Conservation (phyloP, 2,888 invertebrate genomes). For the Eretmocerus hayati region DNA sequence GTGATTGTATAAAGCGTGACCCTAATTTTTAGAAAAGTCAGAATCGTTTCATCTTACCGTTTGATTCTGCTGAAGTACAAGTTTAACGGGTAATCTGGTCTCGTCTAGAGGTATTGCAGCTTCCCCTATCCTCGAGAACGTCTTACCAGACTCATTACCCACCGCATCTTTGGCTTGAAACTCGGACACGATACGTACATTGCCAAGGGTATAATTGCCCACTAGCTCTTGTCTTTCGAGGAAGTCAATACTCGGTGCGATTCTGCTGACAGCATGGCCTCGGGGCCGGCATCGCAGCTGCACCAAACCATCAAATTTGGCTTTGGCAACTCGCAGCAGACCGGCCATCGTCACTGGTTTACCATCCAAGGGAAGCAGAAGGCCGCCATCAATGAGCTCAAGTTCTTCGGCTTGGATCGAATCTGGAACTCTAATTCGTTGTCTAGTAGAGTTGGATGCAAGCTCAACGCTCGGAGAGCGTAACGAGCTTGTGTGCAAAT, state of each 20-base stretch:
- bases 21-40: no score
- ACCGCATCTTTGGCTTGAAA: slow-evolving; percentile 41
- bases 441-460: slow-evolving; percentile 6
- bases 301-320: slow-evolving; percentile 43
- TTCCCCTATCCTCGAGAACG: slow-evolving; percentile 37
- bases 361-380: slow-evolving; percentile 33
- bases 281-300: slow-evolving; percentile 46
- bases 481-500: slow-evolving; percentile 21
- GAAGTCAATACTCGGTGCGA: slow-evolving; percentile 48
- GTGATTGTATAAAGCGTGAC: no score
- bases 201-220: slow-evolving; percentile 45
- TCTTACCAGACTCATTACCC: slow-evolving; percentile 28
- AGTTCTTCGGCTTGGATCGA: slow-evolving; percentile 26
- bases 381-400: slow-evolving; percentile 23
- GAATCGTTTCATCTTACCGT: no score
- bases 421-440: not conserved
- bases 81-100: slow-evolving; percentile 37
- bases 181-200: slow-evolving; percentile 46
- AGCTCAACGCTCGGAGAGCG: slow-evolving; percentile 8
- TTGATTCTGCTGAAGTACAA: slow-evolving; percentile 41
- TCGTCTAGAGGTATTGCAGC: slow-evolving; percentile 40
- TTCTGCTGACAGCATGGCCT: slow-evolving; percentile 43
- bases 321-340: slow-evolving; percentile 24
- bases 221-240: slow-evolving; percentile 44
- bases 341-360: slow-evolving; percentile 24